Conservation (phyloP, 1,140 invertebrate genomes). For the Halesus radiatus region DNA sequence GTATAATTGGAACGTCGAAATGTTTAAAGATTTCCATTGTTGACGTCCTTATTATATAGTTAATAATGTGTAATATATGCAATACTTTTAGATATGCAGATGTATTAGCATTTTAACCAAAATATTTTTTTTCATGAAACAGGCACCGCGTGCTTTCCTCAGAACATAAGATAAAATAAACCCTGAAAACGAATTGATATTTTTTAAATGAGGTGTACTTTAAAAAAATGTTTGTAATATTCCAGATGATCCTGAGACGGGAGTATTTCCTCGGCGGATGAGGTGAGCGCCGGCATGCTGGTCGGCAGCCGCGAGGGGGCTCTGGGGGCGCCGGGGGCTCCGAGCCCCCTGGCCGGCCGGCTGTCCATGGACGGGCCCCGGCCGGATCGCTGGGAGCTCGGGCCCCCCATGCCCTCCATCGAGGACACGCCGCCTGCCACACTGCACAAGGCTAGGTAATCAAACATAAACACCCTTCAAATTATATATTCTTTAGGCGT, state of each 20-base stretch:
- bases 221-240: background rate
- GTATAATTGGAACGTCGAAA: no score
- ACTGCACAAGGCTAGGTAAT: constrained; percentile 25
- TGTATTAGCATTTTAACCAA: no score
- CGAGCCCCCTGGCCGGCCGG: constrained; percentile 9
- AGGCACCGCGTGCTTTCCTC: no score
- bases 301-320: constrained; percentile 28
- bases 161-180: no score
- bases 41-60: no score
- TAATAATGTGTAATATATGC: no score
- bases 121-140: no score
- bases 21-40: no score
- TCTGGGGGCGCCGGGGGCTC: background rate
- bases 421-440: constrained; percentile 26
- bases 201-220: no score
- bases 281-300: constrained; percentile 27
- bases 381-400: constrained; percentile 9
- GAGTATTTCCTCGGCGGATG: constrained; percentile 19
- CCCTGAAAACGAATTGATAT: no score
- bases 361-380: constrained; percentile 5
- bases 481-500: no score
- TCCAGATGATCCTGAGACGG: constrained; percentile 34
- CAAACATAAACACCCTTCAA: background rate
- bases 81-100: no score
- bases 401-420: constrained; percentile 13